These are phyloP conservation scores for Penaeus indicus DNA, from an alignment of 1,140 invertebrate species.

Conservation along the genomic window DNA sequence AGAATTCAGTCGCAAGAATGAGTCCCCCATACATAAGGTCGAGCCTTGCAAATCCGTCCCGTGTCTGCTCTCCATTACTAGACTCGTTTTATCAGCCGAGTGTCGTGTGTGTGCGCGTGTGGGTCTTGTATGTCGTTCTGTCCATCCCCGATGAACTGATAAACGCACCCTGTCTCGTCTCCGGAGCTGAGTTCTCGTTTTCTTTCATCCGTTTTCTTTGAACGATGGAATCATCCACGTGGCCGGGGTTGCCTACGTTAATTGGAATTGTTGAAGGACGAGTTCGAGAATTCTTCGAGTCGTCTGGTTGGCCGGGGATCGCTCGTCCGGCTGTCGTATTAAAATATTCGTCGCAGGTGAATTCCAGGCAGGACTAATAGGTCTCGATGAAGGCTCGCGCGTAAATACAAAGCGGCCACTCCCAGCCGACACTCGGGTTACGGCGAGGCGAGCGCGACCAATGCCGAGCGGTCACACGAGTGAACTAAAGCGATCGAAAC, in stretches of 20 bases:
- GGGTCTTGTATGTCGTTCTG: slow-evolving; percentile 53
- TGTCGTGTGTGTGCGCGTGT: slow-evolving; percentile 49
- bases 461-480: slow-evolving; percentile 23
- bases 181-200: slow-evolving; percentile 41
- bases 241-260: slow-evolving; percentile 45
- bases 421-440: too few species aligned
- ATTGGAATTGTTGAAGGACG: neutral
- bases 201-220: slow-evolving; percentile 58
- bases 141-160: slow-evolving; percentile 56
- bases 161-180: slow-evolving; percentile 39
- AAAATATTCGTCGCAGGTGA: too few species aligned
- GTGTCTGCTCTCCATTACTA: slow-evolving; percentile 52
- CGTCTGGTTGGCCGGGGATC: too few species aligned
- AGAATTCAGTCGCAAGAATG: too few species aligned
- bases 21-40: too few species aligned
- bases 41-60: slow-evolving; percentile 28
- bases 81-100: slow-evolving; percentile 44
- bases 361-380: too few species aligned
- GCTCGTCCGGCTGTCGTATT: too few species aligned
- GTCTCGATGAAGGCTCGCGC: too few species aligned
- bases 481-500: slow-evolving; percentile 52
- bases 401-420: too few species aligned
- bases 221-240: slow-evolving; percentile 42
- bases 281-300: too few species aligned
- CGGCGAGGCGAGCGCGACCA: too few species aligned